Base-by-base conservation (phyloP, 2,888 invertebrate species). In the Agrypnus murinus region DNA sequence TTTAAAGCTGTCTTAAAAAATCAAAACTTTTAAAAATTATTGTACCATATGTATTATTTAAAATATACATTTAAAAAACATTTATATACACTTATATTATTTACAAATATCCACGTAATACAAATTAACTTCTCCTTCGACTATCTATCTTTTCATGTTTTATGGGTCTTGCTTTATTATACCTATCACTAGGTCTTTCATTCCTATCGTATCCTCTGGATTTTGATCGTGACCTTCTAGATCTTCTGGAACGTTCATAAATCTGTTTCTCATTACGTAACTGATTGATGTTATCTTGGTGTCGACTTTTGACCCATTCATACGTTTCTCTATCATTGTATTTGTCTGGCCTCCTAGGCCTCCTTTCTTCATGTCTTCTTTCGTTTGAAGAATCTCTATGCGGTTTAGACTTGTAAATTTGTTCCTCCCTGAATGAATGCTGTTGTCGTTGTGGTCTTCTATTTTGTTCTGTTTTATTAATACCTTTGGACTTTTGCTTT, bases 251-350 rank as follows among this genome's bases (percentile, higher is more conserved):
- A 17, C 17, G 19, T 25, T 50, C 50, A 38, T 34, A 50, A 31
- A 58, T 60, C 50, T 58, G 64, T 14, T 71, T 75, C 2, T 77
- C 73, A 65, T 68, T 74, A 31, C 71, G 64, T 31, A 43, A 25
- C 31, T 59, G 59, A n/a, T 34, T 12, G 9, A 31, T 8, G 25
- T 59, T 43, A 59, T 65, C 19, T 55, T 69, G 65, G 67, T 43
- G 32, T 53, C 59, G 50, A n/a, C 50, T 50, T 12, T 14, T 50
- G 12, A n/a, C 32, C 31, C 31, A 32, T 63, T 74, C 65, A 8
- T 62, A 46, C 19, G 53, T 64, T 53, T 58, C 65, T 14, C 70
- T 75, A 2, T 76, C 73, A 66, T 66, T 74, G 31, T 72, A 60
- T 32, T 62, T 15, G 14, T 65, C 34, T 50, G 14, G 34, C 4